Base-by-base conservation (phyloP, 37 sponge, comb jelly and placozoan genomes). In the Ianthella basta region DNA sequence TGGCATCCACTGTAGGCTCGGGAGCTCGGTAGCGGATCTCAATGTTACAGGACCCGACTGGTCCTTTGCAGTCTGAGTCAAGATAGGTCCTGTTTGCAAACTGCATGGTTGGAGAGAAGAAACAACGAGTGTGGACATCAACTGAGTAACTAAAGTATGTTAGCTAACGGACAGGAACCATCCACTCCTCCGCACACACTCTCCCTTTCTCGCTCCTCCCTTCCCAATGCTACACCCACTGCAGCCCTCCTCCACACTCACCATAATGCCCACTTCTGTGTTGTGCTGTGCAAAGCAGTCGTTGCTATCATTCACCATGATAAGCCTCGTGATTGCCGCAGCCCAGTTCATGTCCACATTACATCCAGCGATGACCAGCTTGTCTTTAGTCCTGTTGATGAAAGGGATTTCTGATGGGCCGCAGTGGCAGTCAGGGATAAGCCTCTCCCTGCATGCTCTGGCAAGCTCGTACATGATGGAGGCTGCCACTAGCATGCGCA, bases 391-490 rank as follows among this genome's bases (percentile, higher is more conserved):
- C 53, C 21, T 38, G 20, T 19, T 24, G 3, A 75, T 50, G 10
- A 41, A 75, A 4, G 78, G 78, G 0, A 32, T 36, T 1, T 24
- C 25, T 4, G 39, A 41, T 4, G 24, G 50, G 13, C 54, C 37
- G 24, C 54, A 24, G 78, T 32, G 70, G 34, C 78, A 75, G n/a
- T 41, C 53, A 25, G 78, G 54, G 54, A 75, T 40, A 1, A 1
- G 78, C 4, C 25, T 24, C 53, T 75, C 25, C n/a, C 44, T 75
- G 53, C 78, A 75, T 15, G 18, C 23, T 18, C 40, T 24, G 20
- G 78, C 44, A 15, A 75, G 18, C 16, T 75, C 78, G 25, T 75
- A 75, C 24, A 53, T 75, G 54, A 75, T 75, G 53, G 54, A 36
- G 16, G 78, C 78, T 25, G 78, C 44, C 25, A 75, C 2, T 39